phyloP scores from a whole-genome alignment of 2,113 vertebrate species.

The Hippocampus abdominalis region DNA sequence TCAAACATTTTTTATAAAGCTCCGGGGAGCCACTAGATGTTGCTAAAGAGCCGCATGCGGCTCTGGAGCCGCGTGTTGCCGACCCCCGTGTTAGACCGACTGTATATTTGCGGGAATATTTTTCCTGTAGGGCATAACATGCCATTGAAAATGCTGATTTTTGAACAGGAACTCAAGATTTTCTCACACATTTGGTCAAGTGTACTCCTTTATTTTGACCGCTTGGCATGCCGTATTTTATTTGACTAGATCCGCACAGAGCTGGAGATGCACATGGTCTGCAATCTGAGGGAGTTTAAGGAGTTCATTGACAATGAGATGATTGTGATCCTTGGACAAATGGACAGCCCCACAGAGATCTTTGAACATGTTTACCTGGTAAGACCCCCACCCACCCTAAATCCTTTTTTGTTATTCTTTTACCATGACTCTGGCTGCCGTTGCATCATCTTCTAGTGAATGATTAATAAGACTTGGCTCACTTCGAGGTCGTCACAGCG shows the following conservation, averaged over 20 bases:
- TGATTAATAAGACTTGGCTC: neutral
- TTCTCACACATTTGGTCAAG: neutral
- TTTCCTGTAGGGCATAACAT: neutral
- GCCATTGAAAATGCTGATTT: neutral
- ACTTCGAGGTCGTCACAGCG: neutral
- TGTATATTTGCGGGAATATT: neutral
- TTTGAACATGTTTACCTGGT: slow-evolving; percentile 97
- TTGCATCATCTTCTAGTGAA: neutral
- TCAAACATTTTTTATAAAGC: too few species aligned
- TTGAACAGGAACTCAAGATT: neutral
- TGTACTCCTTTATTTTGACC: neutral
- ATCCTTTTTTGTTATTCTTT: neutral
- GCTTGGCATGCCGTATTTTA: neutral
- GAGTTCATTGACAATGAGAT: slow-evolving; percentile 99
- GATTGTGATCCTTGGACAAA: slow-evolving; percentile 97
- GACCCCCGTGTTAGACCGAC: too few species aligned
- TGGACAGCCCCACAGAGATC: slow-evolving; percentile 97
- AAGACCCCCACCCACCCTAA: slow-evolving; percentile 54
- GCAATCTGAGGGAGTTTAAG: slow-evolving; percentile 94
- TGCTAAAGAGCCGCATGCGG: too few species aligned
- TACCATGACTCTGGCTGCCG: neutral
- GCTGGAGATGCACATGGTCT: slow-evolving; percentile 97
- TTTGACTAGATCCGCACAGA: slow-evolving; percentile 87
- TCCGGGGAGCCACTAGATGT: too few species aligned
- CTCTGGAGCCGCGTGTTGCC: too few species aligned